Evolutionary conservation across 2,888 invertebrate species (phyloP), one percentile per base, ranked within the genome.

Genomic region (Punctoribates punctum): DNA sequence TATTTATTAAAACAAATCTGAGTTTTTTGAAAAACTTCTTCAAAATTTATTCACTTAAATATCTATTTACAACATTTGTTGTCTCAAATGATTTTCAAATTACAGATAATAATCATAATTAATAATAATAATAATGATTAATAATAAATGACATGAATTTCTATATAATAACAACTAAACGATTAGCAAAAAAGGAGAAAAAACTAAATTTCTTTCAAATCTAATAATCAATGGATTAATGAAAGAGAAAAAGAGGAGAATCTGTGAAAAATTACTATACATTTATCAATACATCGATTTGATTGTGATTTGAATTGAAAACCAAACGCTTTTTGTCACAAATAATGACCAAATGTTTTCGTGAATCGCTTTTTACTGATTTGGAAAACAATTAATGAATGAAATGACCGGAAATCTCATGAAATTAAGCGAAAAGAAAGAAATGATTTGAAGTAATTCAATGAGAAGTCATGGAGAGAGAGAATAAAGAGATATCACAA

Each of bases 11-110:
- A 48, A 48, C 17, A 48, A 57, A 57, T 23, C 9, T 27, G 23
- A 23, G 6, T 13, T 57, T 57, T 57, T 57, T 57, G 60, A 60
- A 60, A 60, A 60, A 60, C 25, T 60, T 60, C 27, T 23, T 57
- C 23, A 60, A 27, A 60, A 27, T 60, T 60, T 60, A 60, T 60
- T 60, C 13, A 60, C 60, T 60, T 60, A 60, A 60, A 60, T 60
- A 27, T 27, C 60, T 60, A 60, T 60, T 60, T 60, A 60, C 60
- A 60, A 27, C 27, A 60, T 60, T 60, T 60, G 9, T 60, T 23
- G 23, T 57, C 3, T 5, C n/a, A 20, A 23, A 57, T 57, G 13
- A 9, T 57, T 57, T n/a, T 2, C 1, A 27, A 27, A 25, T 23
- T 60, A 25, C 11, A n/a, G 29, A 57, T 27, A 60, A n/a, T 27